Base-by-base conservation (phyloP, 2,888 invertebrate species). In the Muscina levida region DNA sequence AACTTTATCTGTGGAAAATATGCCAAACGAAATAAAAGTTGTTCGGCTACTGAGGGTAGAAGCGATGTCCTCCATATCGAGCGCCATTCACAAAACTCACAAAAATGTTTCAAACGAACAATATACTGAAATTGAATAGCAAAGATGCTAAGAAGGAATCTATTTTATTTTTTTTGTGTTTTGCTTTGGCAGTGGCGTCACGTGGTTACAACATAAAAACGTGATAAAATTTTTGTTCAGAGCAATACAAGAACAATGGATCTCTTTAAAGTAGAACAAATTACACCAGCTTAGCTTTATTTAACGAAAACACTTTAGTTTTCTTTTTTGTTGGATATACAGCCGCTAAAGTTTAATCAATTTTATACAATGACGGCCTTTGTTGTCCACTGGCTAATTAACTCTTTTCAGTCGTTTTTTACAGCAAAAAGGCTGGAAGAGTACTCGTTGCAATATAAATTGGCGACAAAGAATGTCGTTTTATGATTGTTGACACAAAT, bases 121-220 rank as follows among this genome's bases (percentile, higher is more conserved):
- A 59, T 42, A 15, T 5, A 59, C 11, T 11, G 17, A 59, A 42
- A 42, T 62, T 57, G 37, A 75, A 68, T 19, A 51, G 6, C 31
- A 48, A 42, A 24, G 17, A 68, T 51, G 24, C 42, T 48, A 37
- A 24, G 53, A 42, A 46, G 62, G 3, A 42, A 31, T 59, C 3
- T 22, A 19, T 46, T 46, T 65, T 13, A 37, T 17, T 13, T 67
- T 44, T 42, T 22, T 19, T 4, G 11, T 13, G n/a, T 11, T 22
- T 13, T 56, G 39, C n/a, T 11, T 26, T 13, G 65, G 67, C 72
- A 70, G 26, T 70, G 88, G 88, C 90, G 90, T 89, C 90, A 90
- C 89, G 89, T 90, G 90, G 89, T 89, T 89, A 87, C 86, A 89
- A 88, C 89, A 90, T 90, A 89, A 90, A 90, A 89, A 89, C 90